phyloP scores from a whole-genome alignment of 2,113 vertebrate genomes.

The Ptilonorhynchus violaceus region DNA sequence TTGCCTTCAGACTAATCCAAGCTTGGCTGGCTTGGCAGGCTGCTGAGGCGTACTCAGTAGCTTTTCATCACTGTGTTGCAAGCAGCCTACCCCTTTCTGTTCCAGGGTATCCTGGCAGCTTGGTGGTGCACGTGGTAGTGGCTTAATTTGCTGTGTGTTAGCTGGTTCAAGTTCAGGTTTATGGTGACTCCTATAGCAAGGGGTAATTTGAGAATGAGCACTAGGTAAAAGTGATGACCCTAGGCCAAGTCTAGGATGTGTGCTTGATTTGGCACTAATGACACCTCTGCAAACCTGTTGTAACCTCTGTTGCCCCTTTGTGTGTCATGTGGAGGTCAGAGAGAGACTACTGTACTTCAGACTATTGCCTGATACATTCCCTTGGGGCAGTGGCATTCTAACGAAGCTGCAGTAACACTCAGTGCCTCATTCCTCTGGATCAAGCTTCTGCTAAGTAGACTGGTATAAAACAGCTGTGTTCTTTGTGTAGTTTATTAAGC shows the following conservation, averaged over 20 bases:
- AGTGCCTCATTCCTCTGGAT: background rate
- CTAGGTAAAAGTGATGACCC: background rate
- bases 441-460: background rate
- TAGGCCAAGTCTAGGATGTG: background rate
- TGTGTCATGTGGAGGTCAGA: background rate
- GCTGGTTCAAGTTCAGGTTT: background rate
- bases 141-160: background rate
- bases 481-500: background rate
- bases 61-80: background rate
- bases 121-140: background rate
- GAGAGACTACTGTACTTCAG: background rate
- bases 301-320: background rate
- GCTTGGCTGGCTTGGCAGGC: background rate
- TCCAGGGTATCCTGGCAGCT: background rate
- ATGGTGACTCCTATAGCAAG: background rate
- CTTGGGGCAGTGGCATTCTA: background rate
- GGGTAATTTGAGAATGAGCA: background rate
- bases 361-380: background rate
- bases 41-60: background rate
- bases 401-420: background rate
- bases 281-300: background rate
- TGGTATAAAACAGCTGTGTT: background rate
- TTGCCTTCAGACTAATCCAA: background rate
- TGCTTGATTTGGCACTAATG: background rate
- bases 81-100: background rate